Evolutionary conservation across 2,113 vertebrate species (phyloP), one percentile per base, ranked within the genome.

Genomic region (Phaethornis superciliosus): DNA sequence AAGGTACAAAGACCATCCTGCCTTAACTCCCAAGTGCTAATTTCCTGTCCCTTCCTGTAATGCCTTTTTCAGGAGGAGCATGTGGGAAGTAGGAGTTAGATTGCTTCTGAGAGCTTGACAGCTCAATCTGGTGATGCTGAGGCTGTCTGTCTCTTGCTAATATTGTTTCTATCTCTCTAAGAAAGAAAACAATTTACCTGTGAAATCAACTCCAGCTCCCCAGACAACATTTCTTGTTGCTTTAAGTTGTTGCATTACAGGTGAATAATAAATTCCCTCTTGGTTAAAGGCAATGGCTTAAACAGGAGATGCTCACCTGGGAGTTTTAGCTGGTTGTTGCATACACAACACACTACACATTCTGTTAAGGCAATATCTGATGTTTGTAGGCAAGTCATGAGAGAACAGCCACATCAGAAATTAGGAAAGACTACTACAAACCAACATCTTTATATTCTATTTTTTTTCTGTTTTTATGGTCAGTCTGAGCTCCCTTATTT

Each of bases 281-380:
- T 84, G 83, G 40, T 52, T 78, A 16, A 75, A 92, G 30, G 60
- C 76, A 81, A 11, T 89, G 65, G 18, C 65, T 90, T 90, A 78
- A 96, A 24, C 72, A 96, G 92, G 81, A 88, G 67, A 64, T 84
- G 82, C 72, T 92, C 71, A 55, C 64, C 72, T n/a, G n/a, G 76
- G 71, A 63, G 37, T 81, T 93, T 81, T 86, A 28, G 37, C 64
- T 56, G 44, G 15, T 40, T 85, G 68, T 42, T 81, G 64, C 26
- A 47, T 33, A 55, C 2, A 2, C 30, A 91, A 18, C 13, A 22
- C 22, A 7, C 22, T 76, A 37, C 37, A n/a, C 1, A 1, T 62
- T 62, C 65, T 85, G 33, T 65, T 81, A 62, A 87, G 42, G 32
- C 8, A 62, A 12, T 33, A 33, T 56, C 15, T 85, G 71, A 64